Evolutionary conservation across 2,113 vertebrate species (phyloP), one percentile per base, ranked within the genome.

Genomic region (Lasiurus borealis): DNA sequence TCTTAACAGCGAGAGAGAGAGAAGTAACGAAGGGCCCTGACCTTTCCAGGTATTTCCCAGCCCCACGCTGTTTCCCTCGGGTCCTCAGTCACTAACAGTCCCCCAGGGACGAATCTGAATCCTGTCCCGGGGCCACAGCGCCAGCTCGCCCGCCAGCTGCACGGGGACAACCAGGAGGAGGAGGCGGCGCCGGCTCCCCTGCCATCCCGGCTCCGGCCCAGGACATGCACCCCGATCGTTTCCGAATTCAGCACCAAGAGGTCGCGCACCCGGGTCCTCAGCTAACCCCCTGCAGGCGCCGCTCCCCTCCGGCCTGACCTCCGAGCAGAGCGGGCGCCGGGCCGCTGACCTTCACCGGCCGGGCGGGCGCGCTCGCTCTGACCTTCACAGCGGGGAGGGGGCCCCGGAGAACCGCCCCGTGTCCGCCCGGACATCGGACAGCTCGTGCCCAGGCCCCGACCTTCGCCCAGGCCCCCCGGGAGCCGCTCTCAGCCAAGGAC

Each of bases 281-380:
- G 10, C 9, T 29, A 93, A 18, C 9, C 50, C 46, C 91, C 23
- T 78, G 16, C 8, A 0, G 23, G n/a, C 29, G 90, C 3, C 14
- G 5, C n/a, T 27, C 48, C 31, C 25, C 62, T 77, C 15, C 6
- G 15, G 13, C 19, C 2, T 19, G 57, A 80, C 13, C 86, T 54
- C 78, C 5, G 8, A 5, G 46, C 50, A 29, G 8, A 16, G n/a
- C 5, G 15, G 46, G 25, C 0, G 31, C 40, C 1, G 8, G 73
- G 86, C 82, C 12, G 75, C 46, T 95, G 96, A 97, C 96, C 97
- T 97, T 97, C 93, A 68, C 0, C 16, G 86, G 96, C 94, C 96
- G 81, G 68, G 6, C 36, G 68, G 9, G 11, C 50, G 68, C n/a
- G 4, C 5, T 8, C 54, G 12, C 31, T n/a, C 40, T 18, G 88